Percentiles rank a stretch among this genome's conserved stretches.
Conservation (phyloP, 2,113 vertebrate species). For the Phasianus colchicus region DNA sequence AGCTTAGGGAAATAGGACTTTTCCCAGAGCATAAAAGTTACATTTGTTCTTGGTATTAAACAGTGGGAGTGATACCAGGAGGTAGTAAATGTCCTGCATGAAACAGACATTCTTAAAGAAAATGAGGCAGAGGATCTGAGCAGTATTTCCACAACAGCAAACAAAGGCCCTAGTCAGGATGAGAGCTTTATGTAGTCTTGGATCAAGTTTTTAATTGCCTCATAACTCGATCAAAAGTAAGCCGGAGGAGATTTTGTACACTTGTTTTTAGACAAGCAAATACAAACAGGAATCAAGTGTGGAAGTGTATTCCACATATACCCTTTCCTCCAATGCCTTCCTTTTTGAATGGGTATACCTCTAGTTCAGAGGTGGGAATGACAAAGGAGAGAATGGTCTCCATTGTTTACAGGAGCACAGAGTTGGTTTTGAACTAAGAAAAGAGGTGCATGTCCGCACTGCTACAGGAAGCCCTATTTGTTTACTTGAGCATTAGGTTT, state of each 20-base stretch:
- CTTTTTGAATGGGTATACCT: background rate
- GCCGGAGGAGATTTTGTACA: background rate
- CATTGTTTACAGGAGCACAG: background rate
- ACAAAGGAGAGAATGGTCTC: background rate
- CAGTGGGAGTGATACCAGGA: background rate
- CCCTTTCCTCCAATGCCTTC: background rate
- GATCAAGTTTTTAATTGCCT: background rate
- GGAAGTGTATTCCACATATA: background rate
- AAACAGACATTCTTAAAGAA: background rate
- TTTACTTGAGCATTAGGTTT: constrained; percentile 2
- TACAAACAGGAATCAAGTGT: background rate
- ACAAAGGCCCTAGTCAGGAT: background rate
- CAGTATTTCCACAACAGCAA: background rate
- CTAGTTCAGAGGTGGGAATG: background rate
- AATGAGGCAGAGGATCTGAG: background rate
- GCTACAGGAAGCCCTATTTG: constrained; percentile 15
- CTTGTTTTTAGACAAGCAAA: background rate
- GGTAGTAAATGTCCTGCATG: background rate
- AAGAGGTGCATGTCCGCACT: background rate
- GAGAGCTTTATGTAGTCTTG: background rate
- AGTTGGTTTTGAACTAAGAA: background rate
- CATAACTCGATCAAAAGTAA: background rate
- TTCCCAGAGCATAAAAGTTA: background rate
- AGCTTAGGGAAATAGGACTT: background rate
- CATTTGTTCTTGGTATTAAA: background rate